Percentiles rank a stretch among this genome's conserved stretches.
Evolutionary conservation across 2,888 invertebrate genomes (phyloP).

Genomic region (Pemphredon lugubris): DNA sequence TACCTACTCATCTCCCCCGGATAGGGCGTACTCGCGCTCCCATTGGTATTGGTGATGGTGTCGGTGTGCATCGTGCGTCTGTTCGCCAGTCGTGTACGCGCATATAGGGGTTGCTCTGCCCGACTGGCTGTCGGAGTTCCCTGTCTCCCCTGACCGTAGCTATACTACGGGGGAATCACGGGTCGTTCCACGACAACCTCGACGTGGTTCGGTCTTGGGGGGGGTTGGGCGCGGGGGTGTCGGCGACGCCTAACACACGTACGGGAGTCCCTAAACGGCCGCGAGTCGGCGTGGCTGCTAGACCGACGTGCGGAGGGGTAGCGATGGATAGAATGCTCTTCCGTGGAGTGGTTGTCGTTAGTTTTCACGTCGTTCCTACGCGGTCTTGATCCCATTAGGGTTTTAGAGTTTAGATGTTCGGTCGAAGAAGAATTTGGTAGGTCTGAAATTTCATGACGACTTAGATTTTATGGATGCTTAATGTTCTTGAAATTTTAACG

Average conservation of each 20-base stretch:
- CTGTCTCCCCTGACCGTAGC: conserved; percentile 60
- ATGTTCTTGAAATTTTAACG: no score
- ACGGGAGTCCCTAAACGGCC: conserved; percentile 59
- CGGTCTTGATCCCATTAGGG: no score
- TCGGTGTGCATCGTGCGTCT: conserved; percentile 30
- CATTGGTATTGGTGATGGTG: conserved; percentile 15
- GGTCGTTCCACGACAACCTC: conserved; percentile 60
- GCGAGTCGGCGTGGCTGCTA: conserved; percentile 50
- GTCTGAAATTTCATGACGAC: no score
- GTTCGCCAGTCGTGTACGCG: conserved; percentile 37
- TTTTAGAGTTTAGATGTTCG: no score
- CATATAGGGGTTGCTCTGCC: conserved; percentile 58
- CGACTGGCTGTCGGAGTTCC: conserved; percentile 62
- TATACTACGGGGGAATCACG: conserved; percentile 61
- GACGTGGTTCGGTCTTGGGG: conserved; percentile 29
- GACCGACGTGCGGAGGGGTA: conserved; percentile 16
- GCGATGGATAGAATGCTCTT: conserved; percentile 18
- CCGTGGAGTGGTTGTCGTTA: background rate
- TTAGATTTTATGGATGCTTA: no score
- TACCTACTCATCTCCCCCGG: no score
- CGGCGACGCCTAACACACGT: conserved; percentile 55
- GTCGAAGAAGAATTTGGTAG: no score
- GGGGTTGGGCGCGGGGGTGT: conserved; percentile 18
- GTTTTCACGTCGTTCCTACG: no score
- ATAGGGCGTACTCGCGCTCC: no score